Conservation (phyloP, 2,797 vertebrate species). For the Pipistrellus nathusii region DNA sequence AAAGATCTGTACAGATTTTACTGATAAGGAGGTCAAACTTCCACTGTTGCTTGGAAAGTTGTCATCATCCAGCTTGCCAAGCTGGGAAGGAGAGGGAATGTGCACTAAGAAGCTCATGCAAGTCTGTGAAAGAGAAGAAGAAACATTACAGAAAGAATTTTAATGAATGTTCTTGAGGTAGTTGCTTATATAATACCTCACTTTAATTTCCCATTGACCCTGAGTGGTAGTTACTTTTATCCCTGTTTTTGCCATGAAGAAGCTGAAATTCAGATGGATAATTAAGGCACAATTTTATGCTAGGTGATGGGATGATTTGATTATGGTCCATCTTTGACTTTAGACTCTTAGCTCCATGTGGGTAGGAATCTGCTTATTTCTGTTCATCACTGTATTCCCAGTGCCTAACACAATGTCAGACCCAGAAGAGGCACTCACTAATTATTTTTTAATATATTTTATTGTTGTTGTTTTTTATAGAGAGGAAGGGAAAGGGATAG, state of each 20-base stretch:
- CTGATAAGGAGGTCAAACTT: background rate
- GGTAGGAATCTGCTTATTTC: background rate
- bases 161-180: background rate
- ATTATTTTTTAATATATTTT: background rate
- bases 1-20: background rate
- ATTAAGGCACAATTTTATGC: background rate
- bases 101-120: background rate
- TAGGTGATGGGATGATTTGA: background rate
- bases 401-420: background rate
- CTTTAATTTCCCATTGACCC: background rate
- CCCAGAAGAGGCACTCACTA: background rate
- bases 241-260: background rate
- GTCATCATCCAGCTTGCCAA: background rate
- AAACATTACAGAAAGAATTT: background rate
- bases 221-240: background rate
- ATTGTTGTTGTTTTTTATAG: no score
- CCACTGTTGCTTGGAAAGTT: background rate
- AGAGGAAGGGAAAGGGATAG: no score
- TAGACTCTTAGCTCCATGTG: background rate
- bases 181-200: background rate
- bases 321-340: background rate
- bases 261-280: background rate
- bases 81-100: background rate
- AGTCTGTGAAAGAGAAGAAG: background rate
- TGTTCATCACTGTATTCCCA: background rate